phyloP scores from a whole-genome alignment of 2,797 vertebrate species.

The Brotula barbata region DNA sequence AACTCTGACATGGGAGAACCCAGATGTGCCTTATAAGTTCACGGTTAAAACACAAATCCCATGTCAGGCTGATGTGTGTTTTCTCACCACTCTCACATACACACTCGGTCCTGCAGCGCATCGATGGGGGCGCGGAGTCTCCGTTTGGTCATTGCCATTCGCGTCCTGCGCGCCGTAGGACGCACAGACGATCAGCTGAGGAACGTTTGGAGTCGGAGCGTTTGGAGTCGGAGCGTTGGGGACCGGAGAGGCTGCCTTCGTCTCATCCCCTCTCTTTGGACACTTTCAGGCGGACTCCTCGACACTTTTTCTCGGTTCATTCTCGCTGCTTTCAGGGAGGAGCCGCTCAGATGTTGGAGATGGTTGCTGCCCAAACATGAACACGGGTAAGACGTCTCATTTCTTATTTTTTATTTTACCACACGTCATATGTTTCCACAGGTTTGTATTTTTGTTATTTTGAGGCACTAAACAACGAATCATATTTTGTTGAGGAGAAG shows the following conservation, averaged over 20 bases:
- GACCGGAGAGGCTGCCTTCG: constrained; percentile 24
- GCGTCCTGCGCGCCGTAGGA: constrained; percentile 55
- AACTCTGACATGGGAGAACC: too few species aligned
- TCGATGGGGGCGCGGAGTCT: constrained; percentile 6
- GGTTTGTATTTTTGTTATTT: not conserved
- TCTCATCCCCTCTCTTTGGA: constrained; percentile 8
- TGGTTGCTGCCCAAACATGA: constrained; percentile 67
- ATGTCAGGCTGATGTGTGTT: not conserved
- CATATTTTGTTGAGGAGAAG: too few species aligned
- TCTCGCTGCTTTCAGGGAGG: constrained; percentile 22
- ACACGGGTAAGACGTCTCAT: constrained; percentile 70
- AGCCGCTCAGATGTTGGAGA: constrained; percentile 47
- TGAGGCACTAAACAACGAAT: not conserved
- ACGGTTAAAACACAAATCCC: too few species aligned
- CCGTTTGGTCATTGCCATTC: constrained; percentile 66
- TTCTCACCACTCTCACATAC: constrained; percentile 8
- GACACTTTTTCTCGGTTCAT: not conserved
- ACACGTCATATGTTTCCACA: too few species aligned
- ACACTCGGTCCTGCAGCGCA: constrained; percentile 3
- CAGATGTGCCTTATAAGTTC: too few species aligned
- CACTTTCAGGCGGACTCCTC: constrained; percentile 13
- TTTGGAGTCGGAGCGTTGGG: constrained; percentile 25
- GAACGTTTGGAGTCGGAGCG: constrained; percentile 42
- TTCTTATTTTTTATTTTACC: not conserved
- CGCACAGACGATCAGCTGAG: constrained; percentile 60